phyloP scores from a whole-genome alignment of 2,113 vertebrate genomes.

The Mastomys coucha region DNA sequence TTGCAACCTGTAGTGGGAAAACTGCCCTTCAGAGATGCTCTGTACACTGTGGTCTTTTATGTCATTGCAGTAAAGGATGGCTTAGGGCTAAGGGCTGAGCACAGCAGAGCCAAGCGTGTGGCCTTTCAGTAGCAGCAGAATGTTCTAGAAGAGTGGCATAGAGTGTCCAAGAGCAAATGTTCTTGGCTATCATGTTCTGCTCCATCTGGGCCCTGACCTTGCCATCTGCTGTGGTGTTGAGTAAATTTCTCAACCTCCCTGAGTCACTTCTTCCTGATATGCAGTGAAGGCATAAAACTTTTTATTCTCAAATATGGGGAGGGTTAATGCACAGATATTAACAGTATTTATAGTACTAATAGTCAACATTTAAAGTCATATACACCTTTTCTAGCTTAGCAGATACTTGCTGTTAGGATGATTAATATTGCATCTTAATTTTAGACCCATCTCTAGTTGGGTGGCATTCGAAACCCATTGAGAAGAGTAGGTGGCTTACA shows the following conservation, averaged over 20 bases:
- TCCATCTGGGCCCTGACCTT: background rate
- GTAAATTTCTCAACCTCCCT: background rate
- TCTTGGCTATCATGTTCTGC: fast-evolving
- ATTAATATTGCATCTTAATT: constrained; percentile 15
- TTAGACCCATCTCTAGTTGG: background rate
- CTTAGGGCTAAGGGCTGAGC: background rate
- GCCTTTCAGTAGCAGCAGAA: background rate
- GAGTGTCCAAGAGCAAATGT: background rate
- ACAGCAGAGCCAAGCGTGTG: background rate
- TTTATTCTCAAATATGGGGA: background rate
- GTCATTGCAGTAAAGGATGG: background rate
- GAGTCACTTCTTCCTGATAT: background rate
- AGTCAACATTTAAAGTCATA: background rate
- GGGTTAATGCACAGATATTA: background rate
- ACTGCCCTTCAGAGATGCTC: background rate
- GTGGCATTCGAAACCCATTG: constrained; percentile 19
- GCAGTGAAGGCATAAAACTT: background rate
- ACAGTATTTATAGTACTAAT: background rate
- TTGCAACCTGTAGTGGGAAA: background rate
- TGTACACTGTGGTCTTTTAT: background rate
- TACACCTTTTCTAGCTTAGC: background rate
- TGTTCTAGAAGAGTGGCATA: background rate
- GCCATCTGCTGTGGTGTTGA: background rate
- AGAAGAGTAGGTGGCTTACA: background rate
- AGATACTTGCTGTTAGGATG: background rate